Conservation (phyloP, 2,888 invertebrate genomes). For the Auanema freiburgensis region DNA sequence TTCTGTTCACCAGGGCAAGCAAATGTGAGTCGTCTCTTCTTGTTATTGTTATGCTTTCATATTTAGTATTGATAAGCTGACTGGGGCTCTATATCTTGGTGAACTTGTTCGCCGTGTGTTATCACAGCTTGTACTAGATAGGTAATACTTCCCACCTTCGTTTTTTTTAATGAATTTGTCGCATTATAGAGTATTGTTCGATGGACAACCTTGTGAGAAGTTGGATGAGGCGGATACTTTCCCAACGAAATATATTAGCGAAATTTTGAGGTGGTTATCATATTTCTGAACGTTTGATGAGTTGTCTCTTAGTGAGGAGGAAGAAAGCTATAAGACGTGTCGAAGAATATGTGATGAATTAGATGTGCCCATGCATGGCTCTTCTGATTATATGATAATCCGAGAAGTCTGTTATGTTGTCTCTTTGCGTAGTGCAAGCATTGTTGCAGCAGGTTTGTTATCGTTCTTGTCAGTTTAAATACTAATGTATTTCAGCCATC, state of each 20-base stretch:
- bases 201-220: slow-evolving; percentile 55
- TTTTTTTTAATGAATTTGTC: not conserved
- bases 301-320: slow-evolving; percentile 55
- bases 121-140: slow-evolving; percentile 59
- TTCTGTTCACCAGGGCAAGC: slow-evolving; percentile 64
- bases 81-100: slow-evolving; percentile 65
- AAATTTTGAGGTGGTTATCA: slow-evolving; percentile 57
- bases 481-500: slow-evolving; percentile 52
- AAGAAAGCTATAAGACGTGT: slow-evolving; percentile 54
- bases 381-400: slow-evolving; percentile 59
- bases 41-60: not conserved
- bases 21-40: slow-evolving; percentile 47
- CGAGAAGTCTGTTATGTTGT: slow-evolving; percentile 62
- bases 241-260: slow-evolving; percentile 64
- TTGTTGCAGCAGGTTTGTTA: slow-evolving; percentile 62
- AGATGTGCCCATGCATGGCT: slow-evolving; percentile 62
- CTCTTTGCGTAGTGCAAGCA: slow-evolving; percentile 57
- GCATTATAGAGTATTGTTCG: slow-evolving; percentile 48
- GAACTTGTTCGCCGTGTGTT: slow-evolving; percentile 62
- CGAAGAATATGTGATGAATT: slow-evolving; percentile 64
- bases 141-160: not conserved
- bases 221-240: slow-evolving; percentile 60
- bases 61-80: slow-evolving; percentile 63
- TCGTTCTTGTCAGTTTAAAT: not conserved
- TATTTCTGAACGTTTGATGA: not conserved